phyloP scores from a whole-genome alignment of 2,888 invertebrate genomes.

The Calliopum simillimum region DNA sequence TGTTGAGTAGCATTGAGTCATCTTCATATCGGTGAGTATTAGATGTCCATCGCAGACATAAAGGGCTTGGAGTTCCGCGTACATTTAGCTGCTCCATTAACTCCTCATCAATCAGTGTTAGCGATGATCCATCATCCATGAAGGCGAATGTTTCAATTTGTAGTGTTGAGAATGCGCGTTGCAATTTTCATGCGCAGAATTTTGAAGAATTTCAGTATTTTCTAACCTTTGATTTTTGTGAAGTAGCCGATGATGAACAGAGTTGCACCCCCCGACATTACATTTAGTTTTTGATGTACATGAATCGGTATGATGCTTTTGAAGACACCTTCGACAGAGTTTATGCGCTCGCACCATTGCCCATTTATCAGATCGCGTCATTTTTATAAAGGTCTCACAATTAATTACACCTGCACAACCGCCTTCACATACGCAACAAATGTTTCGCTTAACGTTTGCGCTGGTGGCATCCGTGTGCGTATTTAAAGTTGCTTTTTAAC shows the following conservation, averaged over 20 bases:
- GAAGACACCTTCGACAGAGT: conserved; percentile 34
- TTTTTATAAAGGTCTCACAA: conserved; percentile 25
- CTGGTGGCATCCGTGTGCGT: conserved; percentile 24
- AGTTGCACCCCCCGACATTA: conserved; percentile 26
- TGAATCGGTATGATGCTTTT: conserved; percentile 20
- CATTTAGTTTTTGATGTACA: conserved; percentile 32
- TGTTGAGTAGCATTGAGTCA: neutral
- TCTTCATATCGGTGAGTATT: neutral
- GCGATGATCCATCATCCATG: conserved; percentile 24
- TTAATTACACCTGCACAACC: conserved; percentile 21
- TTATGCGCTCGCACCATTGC: conserved; percentile 22
- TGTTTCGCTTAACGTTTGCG: neutral
- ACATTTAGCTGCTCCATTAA: conserved; percentile 27
- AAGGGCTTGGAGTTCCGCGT: conserved; percentile 7
- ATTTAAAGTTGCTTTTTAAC: conserved; percentile 35
- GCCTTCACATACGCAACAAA: conserved; percentile 32
- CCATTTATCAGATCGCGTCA: conserved; percentile 32
- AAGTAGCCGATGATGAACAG: conserved; percentile 29
- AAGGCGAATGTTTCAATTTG: conserved; percentile 41
- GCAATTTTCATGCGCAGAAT: neutral
- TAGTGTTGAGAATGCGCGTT: neutral
- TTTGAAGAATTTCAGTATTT: neutral
- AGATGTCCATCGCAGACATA: conserved; percentile 25
- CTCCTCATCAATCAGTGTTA: conserved; percentile 32
- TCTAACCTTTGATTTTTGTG: conserved; percentile 21